A percentile compares a stretch with the other conserved stretches of the same genome.
Evolutionary conservation across 2,888 invertebrate genomes (phyloP).

Genomic region (Volucella zonaria): DNA sequence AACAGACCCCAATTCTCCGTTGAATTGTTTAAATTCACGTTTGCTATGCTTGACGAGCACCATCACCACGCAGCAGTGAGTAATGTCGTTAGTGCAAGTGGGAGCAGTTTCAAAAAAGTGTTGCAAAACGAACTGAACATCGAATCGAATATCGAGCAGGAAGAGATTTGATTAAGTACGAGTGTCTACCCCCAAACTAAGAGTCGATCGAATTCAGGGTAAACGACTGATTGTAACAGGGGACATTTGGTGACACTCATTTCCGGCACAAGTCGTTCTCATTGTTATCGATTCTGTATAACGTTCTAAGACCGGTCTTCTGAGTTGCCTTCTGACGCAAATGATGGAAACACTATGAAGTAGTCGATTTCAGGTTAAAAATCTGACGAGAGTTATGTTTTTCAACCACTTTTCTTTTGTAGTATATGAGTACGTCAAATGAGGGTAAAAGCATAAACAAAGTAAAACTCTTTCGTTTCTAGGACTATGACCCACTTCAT

Average conservation of each 20-base stretch:
- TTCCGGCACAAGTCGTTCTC: constrained; percentile 18
- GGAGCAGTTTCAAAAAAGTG: constrained; percentile 16
- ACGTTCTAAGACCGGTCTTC: too few species aligned
- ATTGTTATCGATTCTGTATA: not conserved
- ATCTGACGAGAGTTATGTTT: too few species aligned
- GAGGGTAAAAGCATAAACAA: constrained; percentile 1
- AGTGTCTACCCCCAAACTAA: not conserved
- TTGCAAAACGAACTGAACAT: constrained; percentile 9
- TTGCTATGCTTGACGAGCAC: constrained; percentile 15
- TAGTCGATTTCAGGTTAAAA: too few species aligned
- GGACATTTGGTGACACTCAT: constrained; percentile 9
- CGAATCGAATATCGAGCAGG: not conserved
- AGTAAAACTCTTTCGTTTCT: constrained; percentile 29
- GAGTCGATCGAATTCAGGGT: constrained; percentile 32
- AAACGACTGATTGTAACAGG: constrained; percentile 18
- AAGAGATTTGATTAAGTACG: constrained; percentile 5
- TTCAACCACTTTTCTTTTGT: too few species aligned
- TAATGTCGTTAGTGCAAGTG: not conserved
- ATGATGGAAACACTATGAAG: too few species aligned
- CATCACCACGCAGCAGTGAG: constrained; percentile 21
- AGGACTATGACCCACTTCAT: constrained; percentile 64
- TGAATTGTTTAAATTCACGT: not conserved
- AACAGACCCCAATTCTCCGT: constrained; percentile 14
- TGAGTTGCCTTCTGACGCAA: too few species aligned
- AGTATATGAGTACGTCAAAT: too few species aligned